Percentiles rank a stretch among this genome's conserved stretches.
These are phyloP conservation scores for Candidula unifasciata DNA, from an alignment of 2,888 invertebrate genomes.

Conservation along the genomic window DNA sequence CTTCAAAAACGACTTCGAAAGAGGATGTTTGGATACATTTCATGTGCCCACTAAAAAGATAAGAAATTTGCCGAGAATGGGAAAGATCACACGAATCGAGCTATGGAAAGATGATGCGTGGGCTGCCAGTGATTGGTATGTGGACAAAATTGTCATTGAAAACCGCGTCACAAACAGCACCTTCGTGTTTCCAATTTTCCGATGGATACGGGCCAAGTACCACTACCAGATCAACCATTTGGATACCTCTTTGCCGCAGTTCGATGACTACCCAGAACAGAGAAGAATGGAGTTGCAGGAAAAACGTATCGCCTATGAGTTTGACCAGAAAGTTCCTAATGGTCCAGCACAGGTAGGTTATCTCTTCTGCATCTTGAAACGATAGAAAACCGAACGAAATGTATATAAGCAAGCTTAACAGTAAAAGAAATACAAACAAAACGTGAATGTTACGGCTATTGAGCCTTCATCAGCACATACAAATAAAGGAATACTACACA, in stretches of 20 bases:
- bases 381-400: neutral
- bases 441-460: too few species aligned
- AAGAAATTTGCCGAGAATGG: conserved; percentile 55
- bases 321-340: conserved; percentile 60
- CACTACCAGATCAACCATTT: conserved; percentile 76
- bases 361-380: neutral
- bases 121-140: conserved; percentile 78
- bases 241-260: conserved; percentile 78
- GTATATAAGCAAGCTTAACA: too few species aligned
- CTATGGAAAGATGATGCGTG: conserved; percentile 76
- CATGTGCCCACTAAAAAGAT: conserved; percentile 56
- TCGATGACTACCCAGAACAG: conserved; percentile 75
- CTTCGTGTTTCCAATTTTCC: conserved; percentile 77
- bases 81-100: conserved; percentile 68
- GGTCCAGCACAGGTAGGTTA: conserved; percentile 67
- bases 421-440: too few species aligned
- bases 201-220: conserved; percentile 77
- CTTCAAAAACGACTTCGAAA: conserved; percentile 74
- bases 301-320: conserved; percentile 68
- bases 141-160: conserved; percentile 73
- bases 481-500: neutral
- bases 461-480: too few species aligned
- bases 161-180: conserved; percentile 66
- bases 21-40: conserved; percentile 67
- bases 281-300: conserved; percentile 76